Evolutionary conservation across 2,797 vertebrate species (phyloP), one percentile per base, ranked within the genome.

Genomic region (Manis pentadactyla): DNA sequence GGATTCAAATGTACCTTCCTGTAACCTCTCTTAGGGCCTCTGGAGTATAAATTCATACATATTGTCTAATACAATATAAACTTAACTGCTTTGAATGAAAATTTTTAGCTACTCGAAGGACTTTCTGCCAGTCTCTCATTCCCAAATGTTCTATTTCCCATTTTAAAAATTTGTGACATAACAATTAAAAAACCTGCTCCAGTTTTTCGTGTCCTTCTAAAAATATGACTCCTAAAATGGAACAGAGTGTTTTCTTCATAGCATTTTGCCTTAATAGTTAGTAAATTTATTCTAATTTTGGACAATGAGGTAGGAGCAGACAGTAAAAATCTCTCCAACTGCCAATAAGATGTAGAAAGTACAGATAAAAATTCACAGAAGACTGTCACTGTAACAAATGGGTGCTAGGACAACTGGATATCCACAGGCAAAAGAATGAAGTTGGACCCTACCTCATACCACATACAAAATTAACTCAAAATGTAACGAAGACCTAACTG

Each of bases 101-200:
- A 46, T 23, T 10, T 37, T 46, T 15, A 79, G 68, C 57, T 53
- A 86, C 34, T 42, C 23, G n/a, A 87, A 71, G 21, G 34, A 42
- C 83, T 74, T 71, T 69, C 27, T 85, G 37, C 9, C 21, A 25
- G 27, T 46, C 55, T 68, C 79, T 88, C 63, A 74, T 37, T 34
- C 21, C 57, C 64, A 64, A 74, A 79, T 69, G 31, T 59, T 46
- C n/a, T 19, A 74, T 12, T 87, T 86, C 31, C 49, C 37, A 74
- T 49, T 85, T 90, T 31, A 42, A 87, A 75, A 94, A 75, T 29
- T 14, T 66, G 27, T 57, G 81, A 77, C 9, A 6, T 77, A 94
- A 81, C 37, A 92, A 94, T 46, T 39, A 87, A 94, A 87, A 96
- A 97, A 57, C 21, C 46, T 95, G 46, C 51, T 90, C 57, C 46